Evolutionary conservation across 2,113 vertebrate species (phyloP).

Genomic region (Lepidothrix coronata): DNA sequence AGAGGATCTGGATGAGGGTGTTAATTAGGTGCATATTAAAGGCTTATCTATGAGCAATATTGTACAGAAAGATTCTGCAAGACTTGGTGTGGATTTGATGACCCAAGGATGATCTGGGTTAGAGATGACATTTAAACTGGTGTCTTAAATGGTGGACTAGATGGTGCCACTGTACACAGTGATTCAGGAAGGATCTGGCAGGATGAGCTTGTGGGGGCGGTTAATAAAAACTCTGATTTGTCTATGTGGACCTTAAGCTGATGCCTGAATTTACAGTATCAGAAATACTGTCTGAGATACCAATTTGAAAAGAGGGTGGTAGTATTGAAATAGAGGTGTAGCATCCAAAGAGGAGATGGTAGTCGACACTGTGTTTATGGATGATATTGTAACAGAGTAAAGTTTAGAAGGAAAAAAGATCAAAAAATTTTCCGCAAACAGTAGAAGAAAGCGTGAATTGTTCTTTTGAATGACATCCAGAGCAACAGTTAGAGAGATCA

Average conservation of each 20-base stretch:
- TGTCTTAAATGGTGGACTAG: background rate
- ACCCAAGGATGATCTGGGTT: background rate
- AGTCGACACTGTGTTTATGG: background rate
- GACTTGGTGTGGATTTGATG: background rate
- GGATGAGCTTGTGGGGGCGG: background rate
- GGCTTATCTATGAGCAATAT: background rate
- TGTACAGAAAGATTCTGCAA: background rate
- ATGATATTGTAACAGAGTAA: background rate
- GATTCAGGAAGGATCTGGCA: background rate
- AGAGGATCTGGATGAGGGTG: background rate
- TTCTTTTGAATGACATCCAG: background rate
- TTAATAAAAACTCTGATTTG: background rate
- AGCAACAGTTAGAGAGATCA: background rate
- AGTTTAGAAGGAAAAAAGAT: background rate
- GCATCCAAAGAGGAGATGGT: background rate
- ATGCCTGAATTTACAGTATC: background rate
- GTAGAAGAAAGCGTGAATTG: background rate
- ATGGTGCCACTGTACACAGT: background rate
- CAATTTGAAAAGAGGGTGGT: background rate
- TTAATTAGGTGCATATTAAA: background rate
- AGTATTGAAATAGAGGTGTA: background rate
- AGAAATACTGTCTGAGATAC: background rate
- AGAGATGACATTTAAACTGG: background rate
- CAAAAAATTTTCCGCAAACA: background rate
- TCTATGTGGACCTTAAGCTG: background rate